These are phyloP conservation scores for Lepidonotus clava DNA, from an alignment of 2,888 invertebrate species.

Conservation along the genomic window DNA sequence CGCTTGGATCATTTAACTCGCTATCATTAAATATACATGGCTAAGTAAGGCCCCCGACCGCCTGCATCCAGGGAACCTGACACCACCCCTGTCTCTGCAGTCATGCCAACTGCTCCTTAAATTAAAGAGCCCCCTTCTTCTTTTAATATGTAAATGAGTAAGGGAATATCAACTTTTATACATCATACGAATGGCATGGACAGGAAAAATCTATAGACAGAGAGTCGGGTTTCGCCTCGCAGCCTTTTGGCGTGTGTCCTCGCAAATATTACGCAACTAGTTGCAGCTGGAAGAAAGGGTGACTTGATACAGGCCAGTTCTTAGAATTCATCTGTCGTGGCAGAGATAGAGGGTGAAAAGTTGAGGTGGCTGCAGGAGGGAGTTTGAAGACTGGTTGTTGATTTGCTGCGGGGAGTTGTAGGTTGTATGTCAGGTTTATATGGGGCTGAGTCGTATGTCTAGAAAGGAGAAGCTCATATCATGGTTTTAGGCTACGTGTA, in stretches of 20 bases:
- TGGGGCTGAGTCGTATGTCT: no score
- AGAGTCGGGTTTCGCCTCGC: slow-evolving; percentile 1
- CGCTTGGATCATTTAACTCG: not conserved
- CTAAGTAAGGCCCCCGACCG: slow-evolving; percentile 26
- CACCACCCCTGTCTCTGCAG: not conserved
- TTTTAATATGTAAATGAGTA: slow-evolving; percentile 52
- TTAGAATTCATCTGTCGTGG: not conserved
- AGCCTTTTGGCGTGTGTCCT: not conserved
- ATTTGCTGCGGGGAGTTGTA: not conserved
- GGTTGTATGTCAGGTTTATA: no score
- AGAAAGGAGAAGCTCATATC: no score
- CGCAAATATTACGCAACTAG: slow-evolving; percentile 14
- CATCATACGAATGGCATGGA: slow-evolving; percentile 24
- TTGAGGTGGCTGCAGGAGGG: not conserved
- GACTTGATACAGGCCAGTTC: slow-evolving; percentile 8
- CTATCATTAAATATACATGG: slow-evolving; percentile 41
- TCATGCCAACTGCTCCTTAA: slow-evolving; percentile 17
- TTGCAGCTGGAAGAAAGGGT: not conserved
- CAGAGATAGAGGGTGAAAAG: slow-evolving; percentile 12
- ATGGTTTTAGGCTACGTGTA: not conserved
- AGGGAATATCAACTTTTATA: slow-evolving; percentile 51
- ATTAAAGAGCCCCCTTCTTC: slow-evolving; percentile 13
- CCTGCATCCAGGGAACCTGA: not conserved
- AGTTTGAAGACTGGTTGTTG: not conserved
- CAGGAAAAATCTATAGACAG: slow-evolving; percentile 38